Percentiles rank a stretch among this genome's conserved stretches.
Conservation (phyloP, 2,888 invertebrate genomes). For the Drosophila fungiperda region DNA sequence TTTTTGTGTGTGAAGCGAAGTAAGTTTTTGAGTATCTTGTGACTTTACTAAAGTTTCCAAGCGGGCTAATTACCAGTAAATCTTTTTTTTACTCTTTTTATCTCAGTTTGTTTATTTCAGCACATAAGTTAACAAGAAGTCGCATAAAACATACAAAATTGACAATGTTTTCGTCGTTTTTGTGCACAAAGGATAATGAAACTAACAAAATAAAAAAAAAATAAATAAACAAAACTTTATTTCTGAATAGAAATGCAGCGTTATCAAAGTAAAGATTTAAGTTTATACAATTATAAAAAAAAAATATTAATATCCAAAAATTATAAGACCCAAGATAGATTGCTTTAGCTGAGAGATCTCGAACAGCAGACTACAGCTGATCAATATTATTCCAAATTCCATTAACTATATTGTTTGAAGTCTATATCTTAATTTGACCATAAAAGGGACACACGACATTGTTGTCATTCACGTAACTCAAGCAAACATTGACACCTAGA, state of each 20-base stretch:
- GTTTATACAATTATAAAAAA: not conserved
- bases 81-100: not conserved
- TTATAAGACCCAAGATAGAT: not conserved
- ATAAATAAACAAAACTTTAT: not conserved
- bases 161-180: not conserved
- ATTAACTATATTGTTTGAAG: not conserved
- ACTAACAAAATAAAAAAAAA: not conserved
- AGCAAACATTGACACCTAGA: not conserved
- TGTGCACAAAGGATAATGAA: not conserved
- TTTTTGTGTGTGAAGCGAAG: slow-evolving; percentile 8
- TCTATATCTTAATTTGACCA: not conserved
- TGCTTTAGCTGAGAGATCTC: not conserved
- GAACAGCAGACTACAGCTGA: not conserved
- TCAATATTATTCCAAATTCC: not conserved
- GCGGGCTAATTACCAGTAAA: slow-evolving; percentile 37
- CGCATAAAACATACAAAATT: not conserved
- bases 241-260: not conserved
- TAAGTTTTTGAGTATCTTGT: slow-evolving; percentile 31
- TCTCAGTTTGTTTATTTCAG: not conserved
- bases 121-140: slow-evolving; percentile 1
- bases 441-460: not conserved
- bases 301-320: not conserved
- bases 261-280: not conserved
- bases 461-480: not conserved
- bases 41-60: slow-evolving; percentile 40